Conservation (phyloP, 2,888 invertebrate genomes). For the Mesorhabditis sp. region DNA sequence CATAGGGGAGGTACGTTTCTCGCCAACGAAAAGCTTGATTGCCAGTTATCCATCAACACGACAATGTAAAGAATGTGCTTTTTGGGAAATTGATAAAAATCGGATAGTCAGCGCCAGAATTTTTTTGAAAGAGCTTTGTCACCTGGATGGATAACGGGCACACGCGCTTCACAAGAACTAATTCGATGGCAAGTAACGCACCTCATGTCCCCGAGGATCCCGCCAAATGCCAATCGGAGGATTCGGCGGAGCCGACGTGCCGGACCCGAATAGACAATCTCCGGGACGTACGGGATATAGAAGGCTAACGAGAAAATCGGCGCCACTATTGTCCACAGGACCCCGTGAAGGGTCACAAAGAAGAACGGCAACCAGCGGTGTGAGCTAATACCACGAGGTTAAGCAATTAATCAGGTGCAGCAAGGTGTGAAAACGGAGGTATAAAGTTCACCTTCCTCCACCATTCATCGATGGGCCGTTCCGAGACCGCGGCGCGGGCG, state of each 20-base stretch:
- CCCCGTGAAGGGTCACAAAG: background rate
- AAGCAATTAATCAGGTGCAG: background rate
- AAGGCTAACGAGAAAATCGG: background rate
- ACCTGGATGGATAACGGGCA: conserved; percentile 4
- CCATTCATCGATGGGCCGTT: conserved; percentile 1
- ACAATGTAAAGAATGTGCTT: too few species aligned
- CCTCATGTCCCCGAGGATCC: background rate
- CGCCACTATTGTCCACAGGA: background rate
- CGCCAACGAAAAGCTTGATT: background rate
- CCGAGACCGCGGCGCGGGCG: background rate
- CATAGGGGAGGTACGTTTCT: background rate
- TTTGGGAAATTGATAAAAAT: too few species aligned
- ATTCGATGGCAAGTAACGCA: background rate
- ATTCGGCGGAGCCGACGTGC: background rate
- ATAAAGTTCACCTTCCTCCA: background rate
- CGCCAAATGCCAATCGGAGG: conserved; percentile 3
- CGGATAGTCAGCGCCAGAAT: background rate
- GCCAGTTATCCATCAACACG: conserved; percentile 12
- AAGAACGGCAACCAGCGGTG: background rate
- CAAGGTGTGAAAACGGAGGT: background rate
- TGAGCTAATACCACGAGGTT: conserved; percentile 1
- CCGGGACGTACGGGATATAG: background rate
- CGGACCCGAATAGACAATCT: background rate
- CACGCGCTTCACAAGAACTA: background rate
- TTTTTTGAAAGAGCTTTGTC: background rate